A percentile compares a stretch with the other conserved stretches of the same genome.
These are phyloP conservation scores for Acronicta aceris DNA, from an alignment of 2,888 invertebrate species.

Conservation along the genomic window DNA sequence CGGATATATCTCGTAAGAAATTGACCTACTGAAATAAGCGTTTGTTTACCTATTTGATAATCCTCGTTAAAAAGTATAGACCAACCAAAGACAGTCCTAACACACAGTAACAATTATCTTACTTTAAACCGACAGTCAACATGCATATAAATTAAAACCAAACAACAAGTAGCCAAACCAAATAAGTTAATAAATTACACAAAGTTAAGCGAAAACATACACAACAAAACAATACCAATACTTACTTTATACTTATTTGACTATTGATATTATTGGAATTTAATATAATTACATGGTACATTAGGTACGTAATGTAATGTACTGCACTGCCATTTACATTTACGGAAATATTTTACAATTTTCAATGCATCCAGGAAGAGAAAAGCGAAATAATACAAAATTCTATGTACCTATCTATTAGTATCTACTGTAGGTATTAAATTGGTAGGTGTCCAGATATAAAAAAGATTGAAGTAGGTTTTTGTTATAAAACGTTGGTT, in stretches of 20 bases:
- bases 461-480: no score
- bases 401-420: background rate
- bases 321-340: constrained; percentile 4
- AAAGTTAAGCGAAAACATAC: constrained; percentile 79
- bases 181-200: constrained; percentile 83
- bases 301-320: background rate
- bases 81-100: constrained; percentile 51
- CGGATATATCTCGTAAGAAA: constrained; percentile 61
- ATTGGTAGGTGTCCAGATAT: no score
- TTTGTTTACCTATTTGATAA: constrained; percentile 42
- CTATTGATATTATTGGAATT: constrained; percentile 38
- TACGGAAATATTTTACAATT: constrained; percentile 42
- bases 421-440: no score
- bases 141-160: constrained; percentile 78
- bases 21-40: constrained; percentile 62
- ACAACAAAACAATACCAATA: constrained; percentile 68
- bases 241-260: constrained; percentile 40
- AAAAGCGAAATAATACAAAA: background rate
- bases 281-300: background rate
- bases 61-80: constrained; percentile 39
- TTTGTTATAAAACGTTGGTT: no score
- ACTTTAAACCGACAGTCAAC: constrained; percentile 67
- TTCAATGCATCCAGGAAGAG: constrained; percentile 9
- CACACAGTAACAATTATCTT: constrained; percentile 67
- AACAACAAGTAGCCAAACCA: constrained; percentile 76